Percentiles rank a stretch among this genome's conserved stretches.
These are phyloP conservation scores for Hydrophis major DNA, from an alignment of 2,797 vertebrate species.

Conservation along the genomic window DNA sequence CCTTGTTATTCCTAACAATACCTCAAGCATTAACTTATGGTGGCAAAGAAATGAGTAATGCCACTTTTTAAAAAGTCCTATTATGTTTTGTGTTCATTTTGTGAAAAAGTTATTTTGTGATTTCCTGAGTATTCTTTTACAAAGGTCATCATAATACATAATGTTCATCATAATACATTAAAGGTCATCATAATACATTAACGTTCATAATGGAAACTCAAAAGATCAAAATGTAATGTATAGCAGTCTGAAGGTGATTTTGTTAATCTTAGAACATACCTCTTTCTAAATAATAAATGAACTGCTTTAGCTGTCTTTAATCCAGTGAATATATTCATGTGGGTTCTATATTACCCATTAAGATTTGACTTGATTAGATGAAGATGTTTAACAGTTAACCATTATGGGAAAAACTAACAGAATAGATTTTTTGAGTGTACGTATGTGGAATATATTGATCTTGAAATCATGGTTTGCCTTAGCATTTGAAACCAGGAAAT, in stretches of 20 bases:
- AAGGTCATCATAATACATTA: constrained; percentile 19
- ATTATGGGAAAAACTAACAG: background rate
- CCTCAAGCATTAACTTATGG: background rate
- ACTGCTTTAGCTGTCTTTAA: background rate
- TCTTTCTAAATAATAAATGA: background rate
- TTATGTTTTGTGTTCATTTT: background rate
- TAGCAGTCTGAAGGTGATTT: background rate
- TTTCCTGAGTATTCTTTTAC: background rate
- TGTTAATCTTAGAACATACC: background rate
- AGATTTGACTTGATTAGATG: background rate
- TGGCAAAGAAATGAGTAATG: background rate
- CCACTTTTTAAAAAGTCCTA: background rate
- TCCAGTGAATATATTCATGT: background rate
- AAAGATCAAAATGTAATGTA: background rate
- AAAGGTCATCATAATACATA: constrained; percentile 9
- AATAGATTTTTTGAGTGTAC: background rate
- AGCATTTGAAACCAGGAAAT: background rate
- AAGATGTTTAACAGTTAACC: background rate
- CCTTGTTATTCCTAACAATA: too few relatives aligned
- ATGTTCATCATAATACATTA: background rate
- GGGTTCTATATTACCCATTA: background rate
- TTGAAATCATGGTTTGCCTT: background rate
- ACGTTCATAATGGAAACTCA: background rate
- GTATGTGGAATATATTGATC: background rate
- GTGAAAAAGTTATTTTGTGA: background rate